Conservation (phyloP, 2,888 invertebrate species). For the Himalopsyche anomala region DNA sequence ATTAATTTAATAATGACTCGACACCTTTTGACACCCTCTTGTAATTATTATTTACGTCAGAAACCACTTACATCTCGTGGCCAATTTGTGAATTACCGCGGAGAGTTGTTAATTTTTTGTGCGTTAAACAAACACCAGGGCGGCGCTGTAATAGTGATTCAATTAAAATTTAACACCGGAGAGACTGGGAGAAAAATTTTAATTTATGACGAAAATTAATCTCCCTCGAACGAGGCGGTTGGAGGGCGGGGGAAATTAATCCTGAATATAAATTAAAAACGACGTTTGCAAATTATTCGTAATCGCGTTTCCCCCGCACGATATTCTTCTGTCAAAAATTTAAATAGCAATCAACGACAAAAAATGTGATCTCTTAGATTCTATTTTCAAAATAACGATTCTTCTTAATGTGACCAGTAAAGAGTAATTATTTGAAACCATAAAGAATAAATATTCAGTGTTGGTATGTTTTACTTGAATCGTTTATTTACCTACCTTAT, state of each 20-base stretch:
- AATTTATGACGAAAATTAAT: constrained; percentile 43
- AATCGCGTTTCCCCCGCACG: constrained; percentile 1
- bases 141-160: constrained; percentile 42
- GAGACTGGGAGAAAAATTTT: constrained; percentile 18
- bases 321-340: not conserved
- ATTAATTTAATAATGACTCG: constrained; percentile 32
- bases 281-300: constrained; percentile 42
- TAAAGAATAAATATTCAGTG: too few species aligned
- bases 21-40: constrained; percentile 1
- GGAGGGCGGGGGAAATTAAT: not conserved
- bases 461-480: too few species aligned
- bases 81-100: constrained; percentile 40
- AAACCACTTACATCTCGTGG: constrained; percentile 31
- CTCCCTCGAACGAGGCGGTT: constrained; percentile 11
- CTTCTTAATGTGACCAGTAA: too few species aligned
- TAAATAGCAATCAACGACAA: constrained; percentile 4
- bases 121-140: constrained; percentile 43
- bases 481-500: too few species aligned
- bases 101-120: constrained; percentile 43
- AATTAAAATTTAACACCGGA: constrained; percentile 41
- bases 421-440: too few species aligned
- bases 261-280: constrained; percentile 43
- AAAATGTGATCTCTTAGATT: not conserved
- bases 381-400: constrained; percentile 2
- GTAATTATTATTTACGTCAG: constrained; percentile 37